Percentiles rank a stretch among this genome's conserved stretches.
These are phyloP conservation scores for Heteromyza rotundicornis DNA, from an alignment of 2,888 invertebrate genomes.

Conservation along the genomic window DNA sequence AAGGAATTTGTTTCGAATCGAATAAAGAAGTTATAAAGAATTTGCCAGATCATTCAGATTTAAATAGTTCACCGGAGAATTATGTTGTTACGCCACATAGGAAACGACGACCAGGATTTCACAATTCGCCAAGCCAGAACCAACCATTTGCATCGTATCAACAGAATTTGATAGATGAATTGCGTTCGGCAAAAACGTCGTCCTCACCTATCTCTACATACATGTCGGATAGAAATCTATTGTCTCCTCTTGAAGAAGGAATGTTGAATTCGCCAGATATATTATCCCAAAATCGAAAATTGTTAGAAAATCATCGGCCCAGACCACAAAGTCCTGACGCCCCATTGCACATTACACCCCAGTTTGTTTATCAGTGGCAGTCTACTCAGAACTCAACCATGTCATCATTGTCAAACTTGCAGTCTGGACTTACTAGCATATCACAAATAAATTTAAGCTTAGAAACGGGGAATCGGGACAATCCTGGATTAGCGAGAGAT, in stretches of 20 bases:
- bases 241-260: constrained; percentile 52
- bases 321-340: constrained; percentile 74
- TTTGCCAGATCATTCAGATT: constrained; percentile 73
- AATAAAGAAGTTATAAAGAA: constrained; percentile 68
- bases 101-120: constrained; percentile 85
- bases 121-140: constrained; percentile 86
- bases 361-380: constrained; percentile 64
- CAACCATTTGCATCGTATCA: constrained; percentile 85
- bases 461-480: constrained; percentile 44
- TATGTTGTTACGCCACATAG: constrained; percentile 88
- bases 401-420: constrained; percentile 51
- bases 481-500: constrained; percentile 33
- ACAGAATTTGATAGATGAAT: constrained; percentile 77
- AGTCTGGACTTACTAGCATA: constrained; percentile 51
- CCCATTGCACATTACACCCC: constrained; percentile 64
- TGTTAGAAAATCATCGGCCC: constrained; percentile 50
- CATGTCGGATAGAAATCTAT: constrained; percentile 53
- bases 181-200: constrained; percentile 70
- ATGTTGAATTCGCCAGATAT: constrained; percentile 50
- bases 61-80: constrained; percentile 79
- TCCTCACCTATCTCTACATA: constrained; percentile 77
- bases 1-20: constrained; percentile 58
- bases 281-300: constrained; percentile 51
- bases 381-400: constrained; percentile 55
- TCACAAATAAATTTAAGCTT: constrained; percentile 47